Evolutionary conservation across 2,113 vertebrate genomes (phyloP).

Genomic region (Otolemur garnettii): DNA sequence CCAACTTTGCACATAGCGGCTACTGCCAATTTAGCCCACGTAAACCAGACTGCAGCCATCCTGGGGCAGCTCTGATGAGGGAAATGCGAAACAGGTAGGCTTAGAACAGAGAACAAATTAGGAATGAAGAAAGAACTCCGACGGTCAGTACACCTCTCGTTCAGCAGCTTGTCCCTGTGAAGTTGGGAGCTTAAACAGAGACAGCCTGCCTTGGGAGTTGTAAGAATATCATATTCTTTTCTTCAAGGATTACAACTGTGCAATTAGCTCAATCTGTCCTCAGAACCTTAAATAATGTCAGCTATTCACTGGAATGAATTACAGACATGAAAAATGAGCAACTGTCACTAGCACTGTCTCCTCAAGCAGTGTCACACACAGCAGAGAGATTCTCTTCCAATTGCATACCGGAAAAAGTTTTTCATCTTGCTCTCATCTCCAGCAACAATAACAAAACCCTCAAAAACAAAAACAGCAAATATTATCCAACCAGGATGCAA

Average conservation of each 20-base stretch:
- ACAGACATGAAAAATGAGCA: not conserved
- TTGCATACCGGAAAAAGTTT: not conserved
- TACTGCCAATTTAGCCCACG: accelerated
- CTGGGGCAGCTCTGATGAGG: not conserved
- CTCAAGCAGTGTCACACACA: not conserved
- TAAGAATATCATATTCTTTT: accelerated
- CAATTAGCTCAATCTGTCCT: accelerated
- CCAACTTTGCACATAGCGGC: too few relatives aligned
- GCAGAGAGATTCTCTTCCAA: not conserved
- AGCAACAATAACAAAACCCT: not conserved
- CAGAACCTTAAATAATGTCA: not conserved
- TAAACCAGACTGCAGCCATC: not conserved
- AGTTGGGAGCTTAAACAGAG: accelerated
- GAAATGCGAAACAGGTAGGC: too few relatives aligned
- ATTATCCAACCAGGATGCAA: not conserved
- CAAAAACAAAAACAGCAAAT: not conserved
- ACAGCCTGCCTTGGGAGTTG: not conserved
- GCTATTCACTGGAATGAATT: not conserved
- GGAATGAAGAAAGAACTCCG: accelerated
- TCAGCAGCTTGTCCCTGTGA: accelerated
- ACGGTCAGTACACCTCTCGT: accelerated
- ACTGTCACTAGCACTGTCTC: not conserved
- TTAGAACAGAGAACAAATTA: not conserved
- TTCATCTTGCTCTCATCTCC: not conserved
- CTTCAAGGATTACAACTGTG: accelerated